phyloP scores from a whole-genome alignment of 2,888 invertebrate genomes.

The Anagyrus pseudococci region DNA sequence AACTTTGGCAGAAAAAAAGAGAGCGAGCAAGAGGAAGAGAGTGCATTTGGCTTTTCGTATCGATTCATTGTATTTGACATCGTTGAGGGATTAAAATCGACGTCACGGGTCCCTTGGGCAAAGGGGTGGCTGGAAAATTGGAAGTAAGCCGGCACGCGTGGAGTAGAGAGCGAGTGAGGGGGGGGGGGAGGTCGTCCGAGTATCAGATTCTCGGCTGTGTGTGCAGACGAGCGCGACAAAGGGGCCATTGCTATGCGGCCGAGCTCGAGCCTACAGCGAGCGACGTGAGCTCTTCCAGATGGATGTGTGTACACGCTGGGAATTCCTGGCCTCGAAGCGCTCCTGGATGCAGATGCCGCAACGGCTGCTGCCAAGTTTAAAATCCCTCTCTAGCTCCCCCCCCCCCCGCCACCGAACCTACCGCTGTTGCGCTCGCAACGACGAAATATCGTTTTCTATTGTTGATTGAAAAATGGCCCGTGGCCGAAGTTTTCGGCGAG shows the following conservation, averaged over 20 bases:
- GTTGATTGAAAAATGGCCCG: constrained; percentile 21
- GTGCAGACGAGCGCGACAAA: background rate
- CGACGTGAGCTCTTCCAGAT: background rate
- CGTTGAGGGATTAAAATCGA: constrained; percentile 23
- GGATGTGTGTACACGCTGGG: background rate
- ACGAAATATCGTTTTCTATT: constrained; percentile 11
- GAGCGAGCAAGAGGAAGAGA: background rate
- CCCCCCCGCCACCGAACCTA: no score
- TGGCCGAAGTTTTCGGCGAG: background rate
- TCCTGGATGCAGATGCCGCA: constrained; percentile 1
- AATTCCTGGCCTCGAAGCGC: background rate
- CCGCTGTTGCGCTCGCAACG: background rate
- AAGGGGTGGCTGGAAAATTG: constrained; percentile 13
- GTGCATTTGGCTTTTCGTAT: background rate
- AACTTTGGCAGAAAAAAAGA: background rate
- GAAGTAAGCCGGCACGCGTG: constrained; percentile 5
- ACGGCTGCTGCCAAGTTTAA: constrained; percentile 13
- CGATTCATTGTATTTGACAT: constrained; percentile 21
- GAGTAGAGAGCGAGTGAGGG: background rate
- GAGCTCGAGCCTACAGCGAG: background rate
- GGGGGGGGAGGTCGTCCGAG: no score
- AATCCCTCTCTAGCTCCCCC: no score
- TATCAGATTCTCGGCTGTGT: background rate
- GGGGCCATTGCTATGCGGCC: background rate
- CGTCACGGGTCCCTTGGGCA: background rate